Base-by-base conservation (phyloP, 2,888 invertebrate genomes). In the Rhingia campestris region DNA sequence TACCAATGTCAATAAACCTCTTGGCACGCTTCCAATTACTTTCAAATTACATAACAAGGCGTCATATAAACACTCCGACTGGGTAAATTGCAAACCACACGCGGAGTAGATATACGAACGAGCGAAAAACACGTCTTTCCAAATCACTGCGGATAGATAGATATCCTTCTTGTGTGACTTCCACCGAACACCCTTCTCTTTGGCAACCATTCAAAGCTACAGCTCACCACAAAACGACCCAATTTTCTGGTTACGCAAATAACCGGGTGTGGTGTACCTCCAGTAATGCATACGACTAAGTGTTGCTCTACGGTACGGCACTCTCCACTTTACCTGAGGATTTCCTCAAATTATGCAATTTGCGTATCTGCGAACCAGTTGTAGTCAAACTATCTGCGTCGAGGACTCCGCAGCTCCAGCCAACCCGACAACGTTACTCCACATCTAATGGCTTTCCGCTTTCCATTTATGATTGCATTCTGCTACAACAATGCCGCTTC, bases 211-310 rank as follows among this genome's bases (percentile, higher is more conserved):
- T 22, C 22, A 22, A 22, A 22, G 22, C 69, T 12, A 49, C 30
- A 2, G 45, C 33, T 54, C 43, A 69, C 76, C 61, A 12, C 76
- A 70, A 77, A 77, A 45, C 43, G 76, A 63, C 70, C 63, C 64
- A 77, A 77, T 77, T 77, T 77, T 64, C 70, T 70, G 77, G 70
- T 63, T 77, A 70, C 77, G 77, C 77, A 64, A 77, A 58, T 58
- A 56, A 77, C 63, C 56, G 77, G 70, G 77, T 54, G 69, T 45
- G 76, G 63, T 10, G 51, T 2, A 12, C 12, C 7, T 61, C 45
- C 37, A 4, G 54, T 54, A 63, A 54, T 37, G 39, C 54, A 61
- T 54, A 33, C 35, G 41, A 12, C n/a, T 39, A 64, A 66, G 47
- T 59, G 14, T 14, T 70, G 12, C 32, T n/a, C 54, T 61, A 22